Evolutionary conservation across 2,797 vertebrate genomes (phyloP), one percentile per base, ranked within the genome.

Genomic region (Pipistrellus nathusii): DNA sequence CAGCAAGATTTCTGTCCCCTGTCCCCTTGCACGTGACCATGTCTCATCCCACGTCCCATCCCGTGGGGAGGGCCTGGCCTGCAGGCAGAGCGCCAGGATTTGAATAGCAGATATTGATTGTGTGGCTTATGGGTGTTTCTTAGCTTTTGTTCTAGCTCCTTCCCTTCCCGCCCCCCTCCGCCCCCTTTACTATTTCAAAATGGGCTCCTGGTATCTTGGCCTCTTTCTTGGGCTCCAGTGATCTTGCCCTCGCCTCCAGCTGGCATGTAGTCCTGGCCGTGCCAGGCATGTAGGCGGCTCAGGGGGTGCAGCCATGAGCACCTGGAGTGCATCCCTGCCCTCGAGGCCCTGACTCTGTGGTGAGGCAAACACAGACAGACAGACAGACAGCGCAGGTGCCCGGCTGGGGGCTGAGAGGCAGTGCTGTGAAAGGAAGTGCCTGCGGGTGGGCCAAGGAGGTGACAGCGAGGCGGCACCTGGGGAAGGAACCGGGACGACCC

Each of bases 181-280:
- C 21, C 0, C 3, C 23, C 64, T 41, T 41, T 41, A 41, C 38
- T 11, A 2, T 73, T 86, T 86, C 20, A 59, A 6, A 77, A 27
- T 21, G 1, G 51, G 53, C 72, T 75, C 15, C 46, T 90, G 81
- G 44, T 68, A 4, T 53, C 13, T 13, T 48, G 6, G 15, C 20
- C 17, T 46, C 20, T 44, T 64, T 46, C 55, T 62, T 81, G 8
- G n/a, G 8, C 21, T 59, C 57, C 41, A 2, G 30, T 41, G 51
- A 25, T 14, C 48, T 27, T 38, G 8, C 4, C 6, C 1, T 0
- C 3, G 6, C 62, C 1, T 0, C 53, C 62, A 30, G 8, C 8
- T 3, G n/a, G 55, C 9, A 8, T 46, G 46, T 23, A n/a, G 38
- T 72, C 81, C 32, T 51, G 81, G 18, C 30, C 27, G 0, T n/a